Evolutionary conservation across 2,888 invertebrate genomes (phyloP).

Genomic region (Morinoia aosen): DNA sequence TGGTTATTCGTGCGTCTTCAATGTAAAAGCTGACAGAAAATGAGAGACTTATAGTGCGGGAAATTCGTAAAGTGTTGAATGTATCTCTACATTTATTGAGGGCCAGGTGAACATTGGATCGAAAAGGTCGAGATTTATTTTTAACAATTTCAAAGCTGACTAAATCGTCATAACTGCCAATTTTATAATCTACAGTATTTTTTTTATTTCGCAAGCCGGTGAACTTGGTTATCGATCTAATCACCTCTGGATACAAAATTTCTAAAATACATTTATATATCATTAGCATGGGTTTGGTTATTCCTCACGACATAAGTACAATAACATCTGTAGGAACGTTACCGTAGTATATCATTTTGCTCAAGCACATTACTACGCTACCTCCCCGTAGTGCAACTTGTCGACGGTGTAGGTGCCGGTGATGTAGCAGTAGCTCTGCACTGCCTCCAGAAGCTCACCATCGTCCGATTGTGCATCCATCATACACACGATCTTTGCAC

Average conservation of each 20-base stretch:
- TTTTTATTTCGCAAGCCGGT: background rate
- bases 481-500: conserved; percentile 60
- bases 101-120: too few relatives aligned
- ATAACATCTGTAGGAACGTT: background rate
- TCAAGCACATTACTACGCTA: background rate
- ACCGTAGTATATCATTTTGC: background rate
- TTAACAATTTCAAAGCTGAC: too few relatives aligned
- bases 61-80: too few relatives aligned
- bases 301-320: background rate
- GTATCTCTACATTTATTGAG: too few relatives aligned
- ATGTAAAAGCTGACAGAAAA: too few relatives aligned
- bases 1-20: too few relatives aligned
- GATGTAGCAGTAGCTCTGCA: conserved; percentile 66
- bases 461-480: conserved; percentile 31
- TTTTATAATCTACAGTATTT: too few relatives aligned
- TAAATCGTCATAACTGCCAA: too few relatives aligned
- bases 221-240: background rate
- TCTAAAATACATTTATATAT: background rate
- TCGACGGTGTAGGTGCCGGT: conserved; percentile 67
- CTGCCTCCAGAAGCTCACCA: conserved; percentile 51
- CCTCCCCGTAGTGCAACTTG: conserved; percentile 54
- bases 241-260: background rate
- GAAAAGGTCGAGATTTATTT: too few relatives aligned
- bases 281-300: background rate
- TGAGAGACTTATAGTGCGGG: too few relatives aligned